Evolutionary conservation across 2,113 vertebrate species (phyloP).

Genomic region (Canis aureus): DNA sequence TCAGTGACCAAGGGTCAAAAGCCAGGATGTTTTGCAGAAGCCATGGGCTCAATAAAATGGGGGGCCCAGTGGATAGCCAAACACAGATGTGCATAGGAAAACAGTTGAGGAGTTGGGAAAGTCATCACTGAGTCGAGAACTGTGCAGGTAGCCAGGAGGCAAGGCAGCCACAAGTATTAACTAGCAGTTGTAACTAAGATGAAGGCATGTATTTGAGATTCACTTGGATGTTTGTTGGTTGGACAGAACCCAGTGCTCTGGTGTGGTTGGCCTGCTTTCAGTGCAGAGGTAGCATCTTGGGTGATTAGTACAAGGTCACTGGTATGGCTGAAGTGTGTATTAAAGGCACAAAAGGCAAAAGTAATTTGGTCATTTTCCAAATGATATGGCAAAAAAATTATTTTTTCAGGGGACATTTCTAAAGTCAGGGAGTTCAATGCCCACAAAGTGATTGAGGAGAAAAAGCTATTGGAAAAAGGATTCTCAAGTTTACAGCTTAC

Average conservation of each 20-base stretch:
- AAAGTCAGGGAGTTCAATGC: not conserved
- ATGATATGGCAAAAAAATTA: not conserved
- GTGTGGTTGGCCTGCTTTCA: not conserved
- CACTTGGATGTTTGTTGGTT: not conserved
- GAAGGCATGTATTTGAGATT: not conserved
- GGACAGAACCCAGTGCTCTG: not conserved
- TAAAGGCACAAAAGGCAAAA: not conserved
- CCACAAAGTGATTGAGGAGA: not conserved
- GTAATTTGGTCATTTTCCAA: not conserved
- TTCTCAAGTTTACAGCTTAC: not conserved
- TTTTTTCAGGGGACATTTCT: not conserved
- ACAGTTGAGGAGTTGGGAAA: not conserved
- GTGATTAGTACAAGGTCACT: not conserved
- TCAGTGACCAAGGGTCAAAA: not conserved
- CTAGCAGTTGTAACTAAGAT: not conserved
- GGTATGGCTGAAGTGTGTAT: not conserved
- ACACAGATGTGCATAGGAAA: not conserved
- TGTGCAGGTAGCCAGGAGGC: not conserved
- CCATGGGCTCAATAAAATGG: not conserved
- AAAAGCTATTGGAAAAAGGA: not conserved
- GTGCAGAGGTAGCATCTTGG: not conserved
- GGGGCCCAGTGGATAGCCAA: not conserved
- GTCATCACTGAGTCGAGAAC: not conserved
- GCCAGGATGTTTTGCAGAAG: not conserved
- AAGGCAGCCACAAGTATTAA: not conserved